These are phyloP conservation scores for Liasis olivaceus DNA, from an alignment of 2,797 vertebrate genomes.

Conservation along the genomic window DNA sequence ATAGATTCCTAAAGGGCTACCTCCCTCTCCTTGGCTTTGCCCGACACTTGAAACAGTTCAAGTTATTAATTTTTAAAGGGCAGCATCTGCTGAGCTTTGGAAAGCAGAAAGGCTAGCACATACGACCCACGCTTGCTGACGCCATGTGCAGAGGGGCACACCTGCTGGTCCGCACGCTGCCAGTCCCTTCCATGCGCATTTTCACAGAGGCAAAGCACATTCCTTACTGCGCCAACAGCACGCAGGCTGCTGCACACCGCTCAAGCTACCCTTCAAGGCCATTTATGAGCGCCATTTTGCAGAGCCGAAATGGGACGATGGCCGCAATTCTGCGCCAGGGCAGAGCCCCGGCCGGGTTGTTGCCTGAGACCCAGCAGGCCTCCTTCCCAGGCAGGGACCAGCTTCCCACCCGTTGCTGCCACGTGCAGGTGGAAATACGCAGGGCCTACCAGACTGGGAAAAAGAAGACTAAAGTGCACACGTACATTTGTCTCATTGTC, in stretches of 20 bases:
- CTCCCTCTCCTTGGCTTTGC: constrained; percentile 66
- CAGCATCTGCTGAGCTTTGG: constrained; percentile 76
- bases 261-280: neutral
- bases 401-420: neutral
- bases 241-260: neutral
- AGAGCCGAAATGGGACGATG: neutral
- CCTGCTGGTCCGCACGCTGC: neutral
- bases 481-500: neutral
- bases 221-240: no score
- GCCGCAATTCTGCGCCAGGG: neutral
- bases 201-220: neutral
- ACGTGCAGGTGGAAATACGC: neutral
- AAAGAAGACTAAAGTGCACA: neutral
- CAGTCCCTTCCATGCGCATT: neutral
- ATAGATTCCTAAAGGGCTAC: constrained; percentile 66
- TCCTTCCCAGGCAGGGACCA: neutral
- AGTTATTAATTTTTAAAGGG: constrained; percentile 80
- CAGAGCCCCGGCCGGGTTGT: neutral
- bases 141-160: constrained; percentile 30
- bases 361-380: neutral
- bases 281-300: neutral
- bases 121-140: constrained; percentile 52
- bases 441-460: no score
- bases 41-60: constrained; percentile 80
- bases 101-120: constrained; percentile 60